Percentiles rank a stretch among this genome's conserved stretches.
Evolutionary conservation across 2,113 vertebrate genomes (phyloP).

Genomic region (Sitta europaea): DNA sequence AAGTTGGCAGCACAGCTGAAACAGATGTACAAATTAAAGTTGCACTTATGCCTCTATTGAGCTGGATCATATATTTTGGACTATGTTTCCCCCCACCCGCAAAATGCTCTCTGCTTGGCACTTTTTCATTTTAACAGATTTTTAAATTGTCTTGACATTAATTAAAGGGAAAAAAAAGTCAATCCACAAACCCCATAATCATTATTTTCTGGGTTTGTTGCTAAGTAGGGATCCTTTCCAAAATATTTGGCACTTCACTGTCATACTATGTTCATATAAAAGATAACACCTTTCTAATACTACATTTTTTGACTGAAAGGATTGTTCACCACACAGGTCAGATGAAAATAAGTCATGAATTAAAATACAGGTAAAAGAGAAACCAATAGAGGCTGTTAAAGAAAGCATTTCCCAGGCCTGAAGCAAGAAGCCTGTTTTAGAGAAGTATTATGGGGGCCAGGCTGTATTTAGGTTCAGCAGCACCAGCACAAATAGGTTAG

Average conservation of each 20-base stretch:
- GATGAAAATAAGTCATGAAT: not conserved
- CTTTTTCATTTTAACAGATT: not conserved
- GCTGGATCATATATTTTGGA: not conserved
- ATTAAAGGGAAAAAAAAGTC: not conserved
- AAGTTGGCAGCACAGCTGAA: not conserved
- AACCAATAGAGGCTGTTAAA: not conserved
- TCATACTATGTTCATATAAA: not conserved
- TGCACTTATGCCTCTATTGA: not conserved
- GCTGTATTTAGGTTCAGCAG: not conserved
- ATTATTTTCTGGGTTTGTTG: not conserved
- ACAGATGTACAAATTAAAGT: not conserved
- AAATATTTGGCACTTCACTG: not conserved
- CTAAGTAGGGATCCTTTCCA: not conserved
- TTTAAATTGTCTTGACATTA: not conserved
- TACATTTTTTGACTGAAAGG: not conserved
- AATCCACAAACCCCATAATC: not conserved
- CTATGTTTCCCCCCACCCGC: not conserved
- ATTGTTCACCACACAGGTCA: not conserved
- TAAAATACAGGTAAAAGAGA: not conserved
- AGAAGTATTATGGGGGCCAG: not conserved
- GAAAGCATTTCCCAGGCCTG: fast-evolving
- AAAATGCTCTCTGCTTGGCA: not conserved
- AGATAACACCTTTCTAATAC: not conserved
- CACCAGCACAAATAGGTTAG: not conserved
- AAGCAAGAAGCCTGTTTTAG: not conserved